Percentiles rank a stretch among this genome's conserved stretches.
phyloP scores from a whole-genome alignment of 1,140 invertebrate genomes.

The Lithobius niger region DNA sequence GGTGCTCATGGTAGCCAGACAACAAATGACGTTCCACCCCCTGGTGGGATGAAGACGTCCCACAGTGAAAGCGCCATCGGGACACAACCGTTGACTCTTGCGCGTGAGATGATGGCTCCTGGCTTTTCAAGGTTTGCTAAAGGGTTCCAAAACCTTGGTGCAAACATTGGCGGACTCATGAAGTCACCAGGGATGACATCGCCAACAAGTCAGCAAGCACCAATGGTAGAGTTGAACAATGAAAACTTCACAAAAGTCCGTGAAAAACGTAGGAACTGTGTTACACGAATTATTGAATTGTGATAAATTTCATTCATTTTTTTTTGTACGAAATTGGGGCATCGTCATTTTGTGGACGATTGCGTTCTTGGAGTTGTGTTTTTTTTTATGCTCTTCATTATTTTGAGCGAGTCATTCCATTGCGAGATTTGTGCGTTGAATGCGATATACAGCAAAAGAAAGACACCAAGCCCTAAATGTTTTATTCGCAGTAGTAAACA shows the following conservation, averaged over 20 bases:
- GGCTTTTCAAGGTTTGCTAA: conserved; percentile 67
- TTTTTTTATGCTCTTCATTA: not conserved
- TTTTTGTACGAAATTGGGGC: not conserved
- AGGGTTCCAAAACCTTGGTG: conserved; percentile 64
- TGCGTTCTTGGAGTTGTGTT: not conserved
- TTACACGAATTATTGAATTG: conserved; percentile 17
- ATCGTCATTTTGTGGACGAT: not conserved
- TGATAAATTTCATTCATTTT: conserved; percentile 1
- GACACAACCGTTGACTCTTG: conserved; percentile 19
- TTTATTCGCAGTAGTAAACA: too few relatives aligned
- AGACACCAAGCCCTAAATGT: too few relatives aligned
- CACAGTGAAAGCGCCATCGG: conserved; percentile 55
- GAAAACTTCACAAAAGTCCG: conserved; percentile 10
- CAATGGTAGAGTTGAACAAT: conserved; percentile 3
- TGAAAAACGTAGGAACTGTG: conserved; percentile 12
- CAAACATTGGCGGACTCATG: conserved; percentile 46
- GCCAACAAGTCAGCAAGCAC: not conserved
- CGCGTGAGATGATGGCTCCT: conserved; percentile 20
- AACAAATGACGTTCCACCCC: not conserved
- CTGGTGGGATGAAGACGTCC: conserved; percentile 44
- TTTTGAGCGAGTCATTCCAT: not conserved
- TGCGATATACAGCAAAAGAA: too few relatives aligned
- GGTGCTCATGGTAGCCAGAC: not conserved
- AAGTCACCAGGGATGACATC: not conserved
- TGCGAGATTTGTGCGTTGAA: not conserved